A percentile compares a stretch with the other conserved stretches of the same genome.
phyloP scores from a whole-genome alignment of 2,797 vertebrate genomes.

The Schizopygopsis pylzovi region DNA sequence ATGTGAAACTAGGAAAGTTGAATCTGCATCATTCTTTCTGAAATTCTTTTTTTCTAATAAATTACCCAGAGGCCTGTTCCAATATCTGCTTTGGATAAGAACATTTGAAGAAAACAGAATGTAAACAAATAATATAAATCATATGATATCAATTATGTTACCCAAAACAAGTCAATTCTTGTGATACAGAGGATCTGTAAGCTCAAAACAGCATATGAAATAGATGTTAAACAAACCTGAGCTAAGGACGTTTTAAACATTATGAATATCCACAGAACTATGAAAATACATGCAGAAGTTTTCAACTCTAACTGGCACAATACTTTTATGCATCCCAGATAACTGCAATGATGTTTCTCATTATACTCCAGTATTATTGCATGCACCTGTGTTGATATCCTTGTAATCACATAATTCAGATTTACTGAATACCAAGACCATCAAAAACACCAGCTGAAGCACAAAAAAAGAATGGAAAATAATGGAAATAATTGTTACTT shows the following conservation, averaged over 20 bases:
- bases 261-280: neutral
- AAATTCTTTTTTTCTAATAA: conserved; percentile 21
- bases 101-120: conserved; percentile 18
- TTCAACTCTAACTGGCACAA: neutral
- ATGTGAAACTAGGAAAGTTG: conserved; percentile 24
- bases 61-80: conserved; percentile 46
- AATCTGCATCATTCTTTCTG: conserved; percentile 59
- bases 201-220: conserved; percentile 21
- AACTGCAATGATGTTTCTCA: neutral
- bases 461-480: neutral
- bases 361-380: neutral
- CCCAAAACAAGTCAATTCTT: conserved; percentile 41
- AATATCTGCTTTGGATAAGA: conserved; percentile 50
- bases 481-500: neutral
- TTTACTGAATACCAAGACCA: neutral
- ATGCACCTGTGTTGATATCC: neutral
- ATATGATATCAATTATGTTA: conserved; percentile 41
- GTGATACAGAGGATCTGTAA: conserved; percentile 32
- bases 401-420: neutral
- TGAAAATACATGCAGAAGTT: neutral
- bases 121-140: conserved; percentile 40
- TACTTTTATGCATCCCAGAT: neutral
- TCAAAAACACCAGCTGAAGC: neutral
- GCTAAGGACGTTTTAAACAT: conserved; percentile 1
- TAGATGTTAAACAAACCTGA: conserved; percentile 29